A percentile compares a stretch with the other conserved stretches of the same genome.
These are phyloP conservation scores for Synanthedon andrenaeformis DNA, from an alignment of 2,888 invertebrate species.

Conservation along the genomic window DNA sequence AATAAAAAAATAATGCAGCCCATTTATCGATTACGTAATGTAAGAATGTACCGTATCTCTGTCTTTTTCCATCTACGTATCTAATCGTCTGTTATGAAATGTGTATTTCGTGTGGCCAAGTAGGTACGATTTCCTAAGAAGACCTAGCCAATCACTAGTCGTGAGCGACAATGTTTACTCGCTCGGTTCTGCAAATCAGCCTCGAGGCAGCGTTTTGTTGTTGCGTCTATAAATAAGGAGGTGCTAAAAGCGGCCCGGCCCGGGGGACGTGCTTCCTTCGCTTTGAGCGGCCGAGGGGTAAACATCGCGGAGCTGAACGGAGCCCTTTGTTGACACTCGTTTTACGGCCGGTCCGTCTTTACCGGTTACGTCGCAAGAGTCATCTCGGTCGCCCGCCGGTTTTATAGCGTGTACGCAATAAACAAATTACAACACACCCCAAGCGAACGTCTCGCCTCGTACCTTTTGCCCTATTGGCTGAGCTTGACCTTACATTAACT, in stretches of 20 bases:
- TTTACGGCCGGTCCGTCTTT: conserved; percentile 48
- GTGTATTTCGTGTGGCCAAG: no score
- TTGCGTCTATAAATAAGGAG: conserved; percentile 66
- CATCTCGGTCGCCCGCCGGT: conserved; percentile 10
- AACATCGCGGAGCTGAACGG: conserved; percentile 50
- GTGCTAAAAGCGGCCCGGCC: conserved; percentile 66
- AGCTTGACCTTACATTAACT: neutral
- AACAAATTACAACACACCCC: conserved; percentile 22
- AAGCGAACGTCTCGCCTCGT: conserved; percentile 13
- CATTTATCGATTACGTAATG: no score
- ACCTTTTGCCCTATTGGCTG: conserved; percentile 7
- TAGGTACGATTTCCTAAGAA: no score
- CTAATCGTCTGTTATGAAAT: no score
- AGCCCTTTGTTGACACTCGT: conserved; percentile 63
- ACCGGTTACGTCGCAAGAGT: conserved; percentile 9
- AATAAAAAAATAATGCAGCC: no score
- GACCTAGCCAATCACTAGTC: conserved; percentile 5
- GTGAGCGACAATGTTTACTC: conserved; percentile 50
- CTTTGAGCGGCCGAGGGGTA: conserved; percentile 64
- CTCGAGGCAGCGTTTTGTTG: conserved; percentile 42
- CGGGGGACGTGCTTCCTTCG: conserved; percentile 63
- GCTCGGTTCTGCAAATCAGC: conserved; percentile 58
- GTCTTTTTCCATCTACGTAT: no score
- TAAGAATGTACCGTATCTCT: no score
- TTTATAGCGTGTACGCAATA: conserved; percentile 42